Base-by-base conservation (phyloP, 2,113 vertebrate genomes). In the Cichladusa arquata region DNA sequence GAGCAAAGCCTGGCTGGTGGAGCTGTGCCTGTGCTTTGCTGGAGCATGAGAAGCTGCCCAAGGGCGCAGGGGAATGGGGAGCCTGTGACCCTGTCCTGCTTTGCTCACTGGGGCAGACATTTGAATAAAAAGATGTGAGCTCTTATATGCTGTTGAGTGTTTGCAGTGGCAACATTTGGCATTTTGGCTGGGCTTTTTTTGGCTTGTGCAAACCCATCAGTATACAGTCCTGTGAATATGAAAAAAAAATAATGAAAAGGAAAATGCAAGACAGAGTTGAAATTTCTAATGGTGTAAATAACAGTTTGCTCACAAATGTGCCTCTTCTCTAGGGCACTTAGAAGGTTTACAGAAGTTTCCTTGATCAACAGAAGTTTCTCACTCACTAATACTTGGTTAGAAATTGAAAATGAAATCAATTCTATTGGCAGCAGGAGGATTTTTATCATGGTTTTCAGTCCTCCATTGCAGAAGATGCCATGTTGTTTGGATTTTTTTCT, bases 11-110 rank as follows among this genome's bases (percentile, higher is more conserved):
- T 5, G 24, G 5, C 42, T 3, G 9, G 3, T 42, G 76, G 4
- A 3, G 25, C 72, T 66, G 26, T 69, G 44, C 12, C 56, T 60
- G 1, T 0, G 15, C 33, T 26, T 33, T n/a, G 38, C 48, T 50
- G 44, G 62, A 72, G 42, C 45, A 5, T 2, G 4, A 11, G 40
- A 40, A 47, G 11, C 19, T 17, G 9, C 23, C 19, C 6, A 36
- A 17, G 0, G 0, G 5, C 2, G 1, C 0, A 0, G 9, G 22
- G 64, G 28, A 1, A 0, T 3, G 6, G 19, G 17, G 22, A 81
- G 11, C 13, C 28, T 31, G 25, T 61, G 51, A 33, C 25, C 5
- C 36, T 42, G 17, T 12, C 10, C 18, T 14, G 20, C 60, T 29
- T 23, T 11, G 9, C 12, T 60, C 5, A 0, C 33, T 18, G 17